Conservation (phyloP, 2,797 vertebrate species). For the Aplochiton taeniatus region DNA sequence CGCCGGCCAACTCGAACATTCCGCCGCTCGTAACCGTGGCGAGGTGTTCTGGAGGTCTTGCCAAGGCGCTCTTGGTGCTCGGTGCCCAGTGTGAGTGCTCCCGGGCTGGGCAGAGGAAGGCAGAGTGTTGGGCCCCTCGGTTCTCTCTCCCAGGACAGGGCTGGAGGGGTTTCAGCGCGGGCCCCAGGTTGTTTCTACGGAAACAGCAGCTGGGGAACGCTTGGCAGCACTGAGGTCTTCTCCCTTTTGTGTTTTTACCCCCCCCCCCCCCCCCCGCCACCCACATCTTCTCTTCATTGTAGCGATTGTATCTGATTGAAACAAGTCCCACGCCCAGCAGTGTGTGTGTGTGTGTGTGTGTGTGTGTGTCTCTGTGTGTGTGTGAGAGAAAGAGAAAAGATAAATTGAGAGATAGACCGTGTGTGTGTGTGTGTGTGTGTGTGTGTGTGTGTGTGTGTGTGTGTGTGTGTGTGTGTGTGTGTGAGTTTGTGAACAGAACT, state of each 20-base stretch:
- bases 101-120: slow-evolving; percentile 37
- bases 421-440: no score
- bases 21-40: slow-evolving; percentile 40
- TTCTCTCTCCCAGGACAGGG: slow-evolving; percentile 43
- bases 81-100: slow-evolving; percentile 39
- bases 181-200: slow-evolving; percentile 40
- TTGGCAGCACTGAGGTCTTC: slow-evolving; percentile 41
- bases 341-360: neutral
- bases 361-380: neutral
- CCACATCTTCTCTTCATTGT: slow-evolving; percentile 18
- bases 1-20: slow-evolving; percentile 45
- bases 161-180: slow-evolving; percentile 42
- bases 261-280: neutral
- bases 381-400: no score
- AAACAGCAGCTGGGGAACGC: slow-evolving; percentile 41
- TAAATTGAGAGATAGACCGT: no score
- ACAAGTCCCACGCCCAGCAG: slow-evolving; percentile 8
- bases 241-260: neutral
- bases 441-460: neutral
- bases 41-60: slow-evolving; percentile 34
- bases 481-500: neutral
- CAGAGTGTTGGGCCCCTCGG: slow-evolving; percentile 36
- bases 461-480: neutral
- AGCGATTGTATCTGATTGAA: slow-evolving; percentile 22
- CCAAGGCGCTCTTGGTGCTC: slow-evolving; percentile 46